phyloP scores from a whole-genome alignment of 23 tunicate species.

The Trididemnum clinides region DNA sequence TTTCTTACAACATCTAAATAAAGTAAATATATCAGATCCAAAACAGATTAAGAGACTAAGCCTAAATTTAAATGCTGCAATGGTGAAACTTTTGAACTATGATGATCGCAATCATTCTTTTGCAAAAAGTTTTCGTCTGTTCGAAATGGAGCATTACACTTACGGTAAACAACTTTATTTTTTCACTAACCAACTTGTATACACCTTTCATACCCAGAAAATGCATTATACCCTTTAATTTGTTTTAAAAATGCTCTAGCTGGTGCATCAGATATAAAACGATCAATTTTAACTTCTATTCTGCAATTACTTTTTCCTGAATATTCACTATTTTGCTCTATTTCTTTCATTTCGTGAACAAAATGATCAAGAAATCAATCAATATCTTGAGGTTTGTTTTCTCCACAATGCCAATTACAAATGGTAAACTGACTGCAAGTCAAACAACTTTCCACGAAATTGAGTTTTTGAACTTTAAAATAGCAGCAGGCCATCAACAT shows the following conservation, averaged over 20 bases:
- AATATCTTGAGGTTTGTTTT: conserved; percentile 33
- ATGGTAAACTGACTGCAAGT: conserved; percentile 4
- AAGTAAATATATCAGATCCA: conserved; percentile 18
- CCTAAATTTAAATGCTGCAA: conserved; percentile 20
- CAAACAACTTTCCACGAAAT: conserved; percentile 10
- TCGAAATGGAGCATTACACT: not conserved
- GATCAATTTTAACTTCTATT: not conserved
- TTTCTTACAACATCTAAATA: not conserved
- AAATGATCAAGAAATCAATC: conserved; percentile 42
- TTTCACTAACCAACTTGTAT: conserved; percentile 34
- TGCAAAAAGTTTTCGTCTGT: conserved; percentile 30
- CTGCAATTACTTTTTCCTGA: not conserved
- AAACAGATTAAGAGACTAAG: conserved; percentile 34
- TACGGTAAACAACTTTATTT: conserved; percentile 36
- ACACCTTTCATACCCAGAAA: conserved; percentile 47
- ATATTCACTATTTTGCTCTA: conserved; percentile 10
- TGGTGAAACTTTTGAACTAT: not conserved
- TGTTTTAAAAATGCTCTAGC: conserved; percentile 48
- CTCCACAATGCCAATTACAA: conserved; percentile 45
- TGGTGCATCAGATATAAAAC: conserved; percentile 53
- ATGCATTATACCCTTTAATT: conserved; percentile 40
- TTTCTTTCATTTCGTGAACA: conserved; percentile 25
- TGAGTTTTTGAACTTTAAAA: conserved; percentile 36
- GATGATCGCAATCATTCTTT: conserved; percentile 36
- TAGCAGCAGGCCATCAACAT: conserved; percentile 58